A percentile compares a stretch with the other conserved stretches of the same genome.
These are phyloP conservation scores for Maniola jurtina DNA, from an alignment of 1,140 invertebrate species.

Conservation along the genomic window DNA sequence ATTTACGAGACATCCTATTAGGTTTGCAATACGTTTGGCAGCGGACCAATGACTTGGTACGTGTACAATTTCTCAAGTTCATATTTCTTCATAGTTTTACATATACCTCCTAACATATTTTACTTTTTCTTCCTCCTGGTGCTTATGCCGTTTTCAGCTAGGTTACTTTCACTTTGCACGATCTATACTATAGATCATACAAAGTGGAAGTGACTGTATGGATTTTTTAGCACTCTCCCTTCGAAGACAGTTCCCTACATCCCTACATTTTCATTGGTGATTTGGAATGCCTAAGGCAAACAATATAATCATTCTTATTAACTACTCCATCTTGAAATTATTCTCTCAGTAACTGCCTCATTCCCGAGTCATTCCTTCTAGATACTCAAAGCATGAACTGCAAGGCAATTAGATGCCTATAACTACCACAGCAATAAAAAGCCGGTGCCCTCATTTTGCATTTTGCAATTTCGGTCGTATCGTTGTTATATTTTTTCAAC, in stretches of 20 bases:
- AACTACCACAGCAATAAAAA: slow-evolving; percentile 70
- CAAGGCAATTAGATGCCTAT: slow-evolving; percentile 65
- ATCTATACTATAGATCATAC: too few species aligned
- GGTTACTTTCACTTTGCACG: too few species aligned
- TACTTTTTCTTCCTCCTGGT: too few species aligned
- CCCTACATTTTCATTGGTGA: too few species aligned
- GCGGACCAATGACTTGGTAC: slow-evolving; percentile 54
- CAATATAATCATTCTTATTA: not conserved
- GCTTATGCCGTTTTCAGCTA: too few species aligned
- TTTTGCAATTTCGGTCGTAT: not conserved
- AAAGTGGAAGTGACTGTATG: too few species aligned
- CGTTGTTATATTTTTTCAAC: not conserved
- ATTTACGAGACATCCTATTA: slow-evolving; percentile 73
- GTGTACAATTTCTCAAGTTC: slow-evolving; percentile 49
- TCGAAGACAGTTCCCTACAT: too few species aligned
- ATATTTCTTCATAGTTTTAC: not conserved
- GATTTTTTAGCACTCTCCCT: too few species aligned
- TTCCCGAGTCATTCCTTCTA: slow-evolving; percentile 41
- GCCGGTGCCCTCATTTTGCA: slow-evolving; percentile 48
- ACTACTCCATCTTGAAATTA: slow-evolving; percentile 2
- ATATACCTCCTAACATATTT: not conserved
- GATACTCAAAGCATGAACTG: slow-evolving; percentile 63
- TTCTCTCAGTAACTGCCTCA: slow-evolving; percentile 17
- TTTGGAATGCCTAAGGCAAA: not conserved
- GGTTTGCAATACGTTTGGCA: slow-evolving; percentile 71